Percentiles rank a stretch among this genome's conserved stretches.
Conservation (phyloP, 2,888 invertebrate genomes). For the Cylindroiulus punctatus region DNA sequence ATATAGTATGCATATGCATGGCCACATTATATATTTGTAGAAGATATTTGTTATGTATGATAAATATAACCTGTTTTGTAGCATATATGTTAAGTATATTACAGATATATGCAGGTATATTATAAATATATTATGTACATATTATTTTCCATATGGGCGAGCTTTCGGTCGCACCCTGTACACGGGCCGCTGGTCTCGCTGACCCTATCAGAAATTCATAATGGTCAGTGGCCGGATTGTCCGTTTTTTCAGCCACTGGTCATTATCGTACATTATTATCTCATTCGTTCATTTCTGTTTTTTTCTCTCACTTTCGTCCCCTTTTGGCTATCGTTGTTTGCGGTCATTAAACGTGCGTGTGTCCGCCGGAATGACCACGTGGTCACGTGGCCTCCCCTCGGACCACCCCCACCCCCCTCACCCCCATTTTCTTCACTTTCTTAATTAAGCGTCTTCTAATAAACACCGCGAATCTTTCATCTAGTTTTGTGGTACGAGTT, state of each 20-base stretch:
- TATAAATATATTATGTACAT: background rate
- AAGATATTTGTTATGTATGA: no score
- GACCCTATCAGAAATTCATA: slow-evolving; percentile 34
- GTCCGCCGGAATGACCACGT: background rate
- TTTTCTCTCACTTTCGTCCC: background rate
- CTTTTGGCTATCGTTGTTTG: background rate
- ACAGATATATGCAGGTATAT: no score
- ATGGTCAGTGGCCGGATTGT: slow-evolving; percentile 6
- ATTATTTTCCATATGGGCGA: background rate
- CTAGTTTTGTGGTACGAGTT: no score
- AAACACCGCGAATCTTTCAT: background rate
- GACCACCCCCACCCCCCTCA: background rate
- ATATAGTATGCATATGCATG: background rate
- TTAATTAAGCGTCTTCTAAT: slow-evolving; percentile 34
- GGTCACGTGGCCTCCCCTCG: background rate
- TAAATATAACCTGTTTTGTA: no score
- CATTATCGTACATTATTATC: slow-evolving; percentile 19
- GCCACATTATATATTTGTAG: no score
- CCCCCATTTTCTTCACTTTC: background rate
- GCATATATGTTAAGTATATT: no score
- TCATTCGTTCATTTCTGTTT: slow-evolving; percentile 7
- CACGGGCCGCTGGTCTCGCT: background rate
- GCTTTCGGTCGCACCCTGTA: background rate
- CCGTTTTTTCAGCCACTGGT: background rate
- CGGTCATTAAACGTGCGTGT: background rate